phyloP scores from a whole-genome alignment of 2,888 invertebrate genomes.

The Endomychus coccineus region DNA sequence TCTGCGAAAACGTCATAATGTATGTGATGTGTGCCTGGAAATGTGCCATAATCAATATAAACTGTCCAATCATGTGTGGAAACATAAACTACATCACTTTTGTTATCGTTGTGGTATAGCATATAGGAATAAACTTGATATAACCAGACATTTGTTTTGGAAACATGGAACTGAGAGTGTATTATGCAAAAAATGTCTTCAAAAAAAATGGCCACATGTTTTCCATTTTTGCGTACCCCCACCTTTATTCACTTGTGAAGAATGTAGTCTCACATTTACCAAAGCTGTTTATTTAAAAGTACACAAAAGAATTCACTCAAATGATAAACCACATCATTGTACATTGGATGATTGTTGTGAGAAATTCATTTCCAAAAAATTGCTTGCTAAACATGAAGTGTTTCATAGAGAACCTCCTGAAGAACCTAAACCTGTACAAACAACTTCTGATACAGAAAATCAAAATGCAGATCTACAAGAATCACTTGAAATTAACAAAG shows the following conservation, averaged over 20 bases:
- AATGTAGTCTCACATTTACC: slow-evolving; percentile 68
- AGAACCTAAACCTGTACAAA: slow-evolving; percentile 24
- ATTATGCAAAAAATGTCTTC: slow-evolving; percentile 73
- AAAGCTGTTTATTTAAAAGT: slow-evolving; percentile 75
- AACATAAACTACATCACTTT: slow-evolving; percentile 79
- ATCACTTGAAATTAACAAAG: slow-evolving; percentile 21
- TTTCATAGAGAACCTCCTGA: slow-evolving; percentile 49
- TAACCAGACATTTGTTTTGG: slow-evolving; percentile 85
- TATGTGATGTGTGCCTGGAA: slow-evolving; percentile 82
- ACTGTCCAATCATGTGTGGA: slow-evolving; percentile 83
- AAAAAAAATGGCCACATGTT: slow-evolving; percentile 88
- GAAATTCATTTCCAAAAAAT: slow-evolving; percentile 73
- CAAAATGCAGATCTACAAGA: slow-evolving; percentile 19
- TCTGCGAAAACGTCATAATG: slow-evolving; percentile 72
- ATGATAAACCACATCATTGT: slow-evolving; percentile 65
- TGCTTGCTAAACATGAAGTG: slow-evolving; percentile 63
- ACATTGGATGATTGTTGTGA: slow-evolving; percentile 63
- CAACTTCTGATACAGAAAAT: slow-evolving; percentile 19
- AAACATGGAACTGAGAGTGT: slow-evolving; percentile 88
- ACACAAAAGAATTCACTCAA: slow-evolving; percentile 68
- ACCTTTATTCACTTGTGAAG: slow-evolving; percentile 68
- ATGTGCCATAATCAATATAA: slow-evolving; percentile 71
- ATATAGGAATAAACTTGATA: slow-evolving; percentile 81
- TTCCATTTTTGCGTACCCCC: slow-evolving; percentile 87
- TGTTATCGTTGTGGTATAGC: slow-evolving; percentile 85